Conservation (phyloP, 2,888 invertebrate species). For the Drosophila atroscutellata region DNA sequence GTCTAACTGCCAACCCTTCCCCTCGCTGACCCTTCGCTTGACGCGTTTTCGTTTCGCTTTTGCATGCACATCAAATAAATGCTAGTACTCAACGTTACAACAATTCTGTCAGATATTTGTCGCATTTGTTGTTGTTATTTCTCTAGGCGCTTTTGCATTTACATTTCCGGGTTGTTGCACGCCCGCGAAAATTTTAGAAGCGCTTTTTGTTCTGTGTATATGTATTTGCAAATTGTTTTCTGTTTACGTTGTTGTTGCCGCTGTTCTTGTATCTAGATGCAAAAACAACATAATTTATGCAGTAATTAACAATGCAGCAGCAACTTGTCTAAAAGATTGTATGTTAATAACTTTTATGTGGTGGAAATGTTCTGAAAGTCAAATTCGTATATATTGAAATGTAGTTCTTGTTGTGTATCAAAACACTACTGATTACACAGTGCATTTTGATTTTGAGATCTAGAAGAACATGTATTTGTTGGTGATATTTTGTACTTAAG, state of each 20-base stretch:
- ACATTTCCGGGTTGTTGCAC: conserved; percentile 70
- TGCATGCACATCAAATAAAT: conserved; percentile 74
- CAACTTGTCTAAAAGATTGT: conserved; percentile 7
- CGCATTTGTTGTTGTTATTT: conserved; percentile 34
- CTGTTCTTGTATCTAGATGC: conserved; percentile 6
- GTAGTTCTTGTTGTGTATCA: not conserved
- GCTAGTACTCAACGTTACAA: conserved; percentile 51
- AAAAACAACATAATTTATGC: conserved; percentile 57
- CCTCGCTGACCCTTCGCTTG: conserved; percentile 41
- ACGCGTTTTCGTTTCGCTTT: conserved; percentile 69
- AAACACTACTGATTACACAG: not conserved
- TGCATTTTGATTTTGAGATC: not conserved
- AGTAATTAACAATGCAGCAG: conserved; percentile 35
- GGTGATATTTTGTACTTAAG: not conserved
- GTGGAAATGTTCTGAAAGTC: not conserved
- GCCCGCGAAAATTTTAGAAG: conserved; percentile 22
- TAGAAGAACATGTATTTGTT: not conserved
- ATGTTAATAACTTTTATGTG: not conserved
- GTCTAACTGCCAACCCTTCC: not conserved
- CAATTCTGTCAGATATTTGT: conserved; percentile 54
- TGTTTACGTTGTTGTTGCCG: conserved; percentile 5
- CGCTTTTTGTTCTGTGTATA: conserved; percentile 16
- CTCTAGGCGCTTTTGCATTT: conserved; percentile 40
- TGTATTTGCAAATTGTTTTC: conserved; percentile 25
- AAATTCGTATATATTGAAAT: not conserved